These are phyloP conservation scores for Pachycephala philippinensis DNA, from an alignment of 2,113 vertebrate genomes.

Conservation along the genomic window DNA sequence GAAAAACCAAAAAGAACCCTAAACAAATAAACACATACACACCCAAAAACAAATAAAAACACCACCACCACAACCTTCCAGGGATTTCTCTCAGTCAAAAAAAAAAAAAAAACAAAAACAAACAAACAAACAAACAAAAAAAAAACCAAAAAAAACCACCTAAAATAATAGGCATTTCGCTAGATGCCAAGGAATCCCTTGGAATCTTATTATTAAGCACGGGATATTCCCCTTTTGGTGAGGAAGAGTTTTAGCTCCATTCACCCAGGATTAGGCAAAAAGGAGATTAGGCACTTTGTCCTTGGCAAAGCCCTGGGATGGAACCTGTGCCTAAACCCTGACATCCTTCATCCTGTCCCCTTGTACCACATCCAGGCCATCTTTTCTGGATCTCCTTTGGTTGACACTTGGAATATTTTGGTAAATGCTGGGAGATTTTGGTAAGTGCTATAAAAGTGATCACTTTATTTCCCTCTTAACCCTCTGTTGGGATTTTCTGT, in stretches of 20 bases:
- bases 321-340: fast-evolving
- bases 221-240: fast-evolving
- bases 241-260: background rate
- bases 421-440: background rate
- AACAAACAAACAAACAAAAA: too few relatives aligned
- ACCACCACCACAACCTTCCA: fast-evolving
- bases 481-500: background rate
- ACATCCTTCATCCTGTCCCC: fast-evolving
- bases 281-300: background rate
- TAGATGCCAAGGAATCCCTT: background rate
- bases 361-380: too few relatives aligned
- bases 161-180: fast-evolving
- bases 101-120: background rate
- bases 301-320: background rate
- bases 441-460: background rate
- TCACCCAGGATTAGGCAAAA: background rate
- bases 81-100: background rate
- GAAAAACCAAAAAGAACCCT: fast-evolving
- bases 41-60: background rate
- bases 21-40: background rate
- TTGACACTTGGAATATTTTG: fast-evolving
- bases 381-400: background rate
- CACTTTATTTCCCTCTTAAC: background rate
- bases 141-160: too few relatives aligned
- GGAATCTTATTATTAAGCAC: background rate